Percentiles rank a stretch among this genome's conserved stretches.
These are phyloP conservation scores for Actinia tenebrosa DNA, from an alignment of 64 coral and sea anemone species.

Conservation along the genomic window DNA sequence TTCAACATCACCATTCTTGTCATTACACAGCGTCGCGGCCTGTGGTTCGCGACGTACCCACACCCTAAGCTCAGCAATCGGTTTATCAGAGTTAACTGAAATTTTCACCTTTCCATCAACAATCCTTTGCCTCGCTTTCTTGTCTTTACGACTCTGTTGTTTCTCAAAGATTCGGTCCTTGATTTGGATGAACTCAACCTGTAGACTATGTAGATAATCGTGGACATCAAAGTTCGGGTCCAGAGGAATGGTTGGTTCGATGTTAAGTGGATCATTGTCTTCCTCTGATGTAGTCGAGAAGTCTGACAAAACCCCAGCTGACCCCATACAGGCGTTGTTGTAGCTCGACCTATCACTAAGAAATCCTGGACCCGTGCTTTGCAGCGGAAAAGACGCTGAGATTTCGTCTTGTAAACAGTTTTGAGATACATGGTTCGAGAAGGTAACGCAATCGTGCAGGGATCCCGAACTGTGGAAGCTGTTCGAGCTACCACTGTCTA, in stretches of 20 bases:
- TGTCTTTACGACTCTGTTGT: slow-evolving; percentile 82
- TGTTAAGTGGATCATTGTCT: slow-evolving; percentile 3
- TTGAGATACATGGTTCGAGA: neutral
- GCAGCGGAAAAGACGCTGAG: neutral
- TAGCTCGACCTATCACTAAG: neutral
- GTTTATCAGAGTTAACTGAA: neutral
- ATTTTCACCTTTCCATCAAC: slow-evolving; percentile 83
- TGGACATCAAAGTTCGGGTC: slow-evolving; percentile 2
- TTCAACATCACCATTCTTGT: slow-evolving; percentile 58
- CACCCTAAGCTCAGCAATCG: slow-evolving; percentile 36
- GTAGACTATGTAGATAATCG: slow-evolving; percentile 4
- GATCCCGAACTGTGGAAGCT: slow-evolving; percentile 11
- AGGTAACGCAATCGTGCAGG: neutral
- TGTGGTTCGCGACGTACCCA: slow-evolving; percentile 60
- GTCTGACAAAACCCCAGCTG: neutral
- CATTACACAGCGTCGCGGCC: slow-evolving; percentile 59
- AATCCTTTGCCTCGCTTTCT: slow-evolving; percentile 72
- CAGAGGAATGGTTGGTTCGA: neutral
- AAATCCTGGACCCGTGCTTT: neutral
- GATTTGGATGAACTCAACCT: neutral
- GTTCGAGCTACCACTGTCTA: neutral
- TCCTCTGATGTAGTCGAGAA: slow-evolving; percentile 5
- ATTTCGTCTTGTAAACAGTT: neutral
- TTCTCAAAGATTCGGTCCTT: slow-evolving; percentile 67
- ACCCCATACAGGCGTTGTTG: neutral